A percentile compares a stretch with the other conserved stretches of the same genome.
Evolutionary conservation across 2,113 vertebrate species (phyloP).

Genomic region (Ceuthmochares aereus): DNA sequence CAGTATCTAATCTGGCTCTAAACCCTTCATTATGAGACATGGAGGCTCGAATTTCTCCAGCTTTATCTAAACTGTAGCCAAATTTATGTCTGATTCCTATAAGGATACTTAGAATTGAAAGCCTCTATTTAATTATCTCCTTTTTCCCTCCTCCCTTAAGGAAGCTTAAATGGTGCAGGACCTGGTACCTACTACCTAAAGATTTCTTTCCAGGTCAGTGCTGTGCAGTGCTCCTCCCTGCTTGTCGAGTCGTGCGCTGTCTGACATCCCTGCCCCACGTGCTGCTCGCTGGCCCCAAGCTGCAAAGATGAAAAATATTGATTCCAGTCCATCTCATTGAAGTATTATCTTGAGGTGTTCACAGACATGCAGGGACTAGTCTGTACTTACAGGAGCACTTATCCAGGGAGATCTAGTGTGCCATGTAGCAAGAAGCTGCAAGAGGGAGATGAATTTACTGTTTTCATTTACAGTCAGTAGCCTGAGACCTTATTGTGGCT

Average conservation of each 20-base stretch:
- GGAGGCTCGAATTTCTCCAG: not conserved
- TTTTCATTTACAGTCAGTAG: slow-evolving; percentile 35
- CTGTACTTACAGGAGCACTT: not conserved
- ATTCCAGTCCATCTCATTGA: slow-evolving; percentile 11
- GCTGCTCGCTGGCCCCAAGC: not conserved
- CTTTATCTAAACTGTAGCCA: not conserved
- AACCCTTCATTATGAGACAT: not conserved
- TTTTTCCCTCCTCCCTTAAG: not conserved
- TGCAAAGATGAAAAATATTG: slow-evolving; percentile 39
- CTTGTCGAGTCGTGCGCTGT: fast-evolving
- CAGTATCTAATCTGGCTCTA: not conserved
- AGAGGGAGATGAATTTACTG: slow-evolving; percentile 31
- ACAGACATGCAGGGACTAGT: slow-evolving; percentile 5
- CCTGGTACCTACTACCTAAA: not conserved
- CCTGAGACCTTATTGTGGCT: slow-evolving; percentile 18
- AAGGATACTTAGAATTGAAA: not conserved
- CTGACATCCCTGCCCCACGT: not conserved
- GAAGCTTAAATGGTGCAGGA: slow-evolving; percentile 1
- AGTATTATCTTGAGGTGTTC: slow-evolving; percentile 19
- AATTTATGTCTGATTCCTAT: not conserved
- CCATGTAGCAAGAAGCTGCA: slow-evolving; percentile 1
- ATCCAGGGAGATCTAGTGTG: not conserved
- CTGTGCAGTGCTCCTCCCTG: not conserved
- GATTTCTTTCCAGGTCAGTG: not conserved
- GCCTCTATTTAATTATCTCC: not conserved